These are phyloP conservation scores for Liasis olivaceus DNA, from an alignment of 2,797 vertebrate genomes.

Conservation along the genomic window DNA sequence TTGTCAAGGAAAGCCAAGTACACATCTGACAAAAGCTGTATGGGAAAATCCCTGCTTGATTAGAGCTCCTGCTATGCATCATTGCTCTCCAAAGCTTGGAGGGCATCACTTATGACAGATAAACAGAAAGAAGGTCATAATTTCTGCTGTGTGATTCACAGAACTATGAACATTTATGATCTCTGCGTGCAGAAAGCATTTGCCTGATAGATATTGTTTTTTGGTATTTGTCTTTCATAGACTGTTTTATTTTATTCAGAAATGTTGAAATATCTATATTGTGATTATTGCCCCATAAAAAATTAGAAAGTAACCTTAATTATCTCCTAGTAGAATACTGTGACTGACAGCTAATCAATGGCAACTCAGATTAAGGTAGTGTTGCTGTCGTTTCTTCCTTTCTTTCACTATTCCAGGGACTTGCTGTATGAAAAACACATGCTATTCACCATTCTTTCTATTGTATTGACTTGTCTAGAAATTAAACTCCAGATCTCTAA, in stretches of 20 bases:
- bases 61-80: not conserved
- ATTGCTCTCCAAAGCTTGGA: conserved; percentile 4
- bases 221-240: not conserved
- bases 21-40: not conserved
- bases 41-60: not conserved
- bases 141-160: conserved; percentile 10
- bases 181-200: not conserved
- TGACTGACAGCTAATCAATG: not conserved
- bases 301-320: not conserved
- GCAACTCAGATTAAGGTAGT: not conserved
- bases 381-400: not conserved
- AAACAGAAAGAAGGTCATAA: conserved; percentile 1
- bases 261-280: not conserved
- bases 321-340: not conserved
- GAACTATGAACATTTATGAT: not conserved
- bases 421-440: not conserved
- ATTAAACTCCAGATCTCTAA: not conserved
- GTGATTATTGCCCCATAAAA: not conserved
- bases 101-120: conserved; percentile 8
- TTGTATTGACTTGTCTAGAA: not conserved
- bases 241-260: not conserved
- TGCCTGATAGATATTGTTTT: not conserved
- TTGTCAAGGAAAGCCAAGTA: not conserved
- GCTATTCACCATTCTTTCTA: not conserved
- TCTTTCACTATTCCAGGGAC: not conserved